Conservation (phyloP, 1,140 invertebrate genomes). For the Eubasilissa regina region DNA sequence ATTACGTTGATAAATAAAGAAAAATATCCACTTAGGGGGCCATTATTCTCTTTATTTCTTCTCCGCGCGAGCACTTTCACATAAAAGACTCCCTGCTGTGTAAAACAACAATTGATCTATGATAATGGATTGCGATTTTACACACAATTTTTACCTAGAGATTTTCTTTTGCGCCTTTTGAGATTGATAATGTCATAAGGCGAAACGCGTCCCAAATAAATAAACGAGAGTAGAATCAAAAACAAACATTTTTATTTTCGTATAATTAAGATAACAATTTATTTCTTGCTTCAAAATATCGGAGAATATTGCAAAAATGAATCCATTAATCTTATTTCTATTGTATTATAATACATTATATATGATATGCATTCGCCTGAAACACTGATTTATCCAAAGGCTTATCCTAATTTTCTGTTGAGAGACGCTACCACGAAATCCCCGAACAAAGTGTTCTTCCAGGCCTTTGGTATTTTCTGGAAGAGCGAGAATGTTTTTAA, state of each 20-base stretch:
- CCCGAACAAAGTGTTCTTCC: slow-evolving; percentile 9
- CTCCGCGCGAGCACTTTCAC: not conserved
- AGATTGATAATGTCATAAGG: too few species aligned
- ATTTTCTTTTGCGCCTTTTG: slow-evolving; percentile 1
- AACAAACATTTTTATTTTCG: too few species aligned
- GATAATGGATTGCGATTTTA: slow-evolving; percentile 27
- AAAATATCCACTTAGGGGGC: not conserved
- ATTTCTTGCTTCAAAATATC: too few species aligned
- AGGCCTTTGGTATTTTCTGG: not conserved
- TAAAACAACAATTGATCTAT: slow-evolving; percentile 18
- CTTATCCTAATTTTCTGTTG: not conserved
- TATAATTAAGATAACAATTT: too few species aligned
- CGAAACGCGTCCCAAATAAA: too few species aligned
- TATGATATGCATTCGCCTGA: too few species aligned
- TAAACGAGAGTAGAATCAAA: too few species aligned
- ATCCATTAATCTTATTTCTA: too few species aligned
- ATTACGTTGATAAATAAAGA: not conserved
- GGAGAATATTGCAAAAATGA: too few species aligned
- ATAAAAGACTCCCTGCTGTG: not conserved
- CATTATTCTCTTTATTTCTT: not conserved
- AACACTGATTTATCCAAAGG: not conserved
- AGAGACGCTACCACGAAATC: not conserved
- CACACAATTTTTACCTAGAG: too few species aligned
- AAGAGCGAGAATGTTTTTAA: slow-evolving; percentile 4
- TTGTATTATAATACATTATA: too few species aligned